These are phyloP conservation scores for Leptinotarsa haldemani DNA, from an alignment of 2,888 invertebrate species.

Conservation along the genomic window DNA sequence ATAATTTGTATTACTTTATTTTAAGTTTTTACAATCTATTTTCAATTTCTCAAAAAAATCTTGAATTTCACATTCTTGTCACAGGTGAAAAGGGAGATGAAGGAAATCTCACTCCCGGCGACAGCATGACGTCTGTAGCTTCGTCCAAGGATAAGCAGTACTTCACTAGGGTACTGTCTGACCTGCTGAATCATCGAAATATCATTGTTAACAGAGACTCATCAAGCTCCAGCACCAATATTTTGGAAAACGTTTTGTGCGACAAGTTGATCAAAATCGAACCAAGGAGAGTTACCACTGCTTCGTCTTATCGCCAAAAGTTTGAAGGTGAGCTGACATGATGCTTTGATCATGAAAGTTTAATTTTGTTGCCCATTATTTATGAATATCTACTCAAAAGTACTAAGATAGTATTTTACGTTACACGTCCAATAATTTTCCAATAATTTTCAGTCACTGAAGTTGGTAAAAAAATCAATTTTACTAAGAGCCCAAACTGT, in stretches of 20 bases:
- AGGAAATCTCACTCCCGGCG: background rate
- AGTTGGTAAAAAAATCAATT: too few relatives aligned
- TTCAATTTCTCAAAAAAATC: too few relatives aligned
- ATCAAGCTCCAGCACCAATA: constrained; percentile 21
- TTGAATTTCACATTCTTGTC: background rate
- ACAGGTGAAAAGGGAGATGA: constrained; percentile 31
- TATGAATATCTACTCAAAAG: too few relatives aligned
- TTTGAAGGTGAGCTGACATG: constrained; percentile 31
- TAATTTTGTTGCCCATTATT: background rate
- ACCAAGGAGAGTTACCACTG: constrained; percentile 20
- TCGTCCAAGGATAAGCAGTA: constrained; percentile 40
- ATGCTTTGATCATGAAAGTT: constrained; percentile 4
- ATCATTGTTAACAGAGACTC: constrained; percentile 3
- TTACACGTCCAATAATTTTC: too few relatives aligned
- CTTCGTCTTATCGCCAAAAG: constrained; percentile 25
- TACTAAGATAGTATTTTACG: too few relatives aligned
- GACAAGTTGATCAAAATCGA: constrained; percentile 36
- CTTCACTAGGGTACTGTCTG: constrained; percentile 48
- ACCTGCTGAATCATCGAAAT: constrained; percentile 45
- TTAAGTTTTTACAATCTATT: too few relatives aligned
- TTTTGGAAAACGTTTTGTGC: constrained; percentile 37
- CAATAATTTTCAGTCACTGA: too few relatives aligned
- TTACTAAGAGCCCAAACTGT: too few relatives aligned
- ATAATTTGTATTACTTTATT: too few relatives aligned
- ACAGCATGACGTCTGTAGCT: constrained; percentile 35